These are phyloP conservation scores for Mamestra brassicae DNA, from an alignment of 2,888 invertebrate genomes.

Conservation along the genomic window DNA sequence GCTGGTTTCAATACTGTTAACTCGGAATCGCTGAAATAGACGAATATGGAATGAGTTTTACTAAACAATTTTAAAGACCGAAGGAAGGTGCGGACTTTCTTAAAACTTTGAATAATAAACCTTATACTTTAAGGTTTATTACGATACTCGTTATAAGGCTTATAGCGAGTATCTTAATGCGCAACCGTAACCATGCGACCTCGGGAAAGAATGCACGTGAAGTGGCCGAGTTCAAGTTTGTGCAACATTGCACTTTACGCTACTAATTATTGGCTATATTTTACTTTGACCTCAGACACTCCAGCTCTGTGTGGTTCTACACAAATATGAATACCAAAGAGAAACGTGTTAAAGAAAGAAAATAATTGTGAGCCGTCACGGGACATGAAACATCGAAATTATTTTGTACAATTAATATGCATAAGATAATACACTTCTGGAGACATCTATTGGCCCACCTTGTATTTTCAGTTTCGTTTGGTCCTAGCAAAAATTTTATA, in stretches of 20 bases:
- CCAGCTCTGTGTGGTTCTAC: not conserved
- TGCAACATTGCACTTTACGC: no score
- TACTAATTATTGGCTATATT: not conserved
- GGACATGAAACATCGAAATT: no score
- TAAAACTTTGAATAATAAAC: not conserved
- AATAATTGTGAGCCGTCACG: no score
- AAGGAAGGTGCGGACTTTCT: no score
- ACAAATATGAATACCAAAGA: not conserved
- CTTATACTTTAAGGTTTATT: no score
- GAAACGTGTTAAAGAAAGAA: not conserved
- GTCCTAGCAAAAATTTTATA: no score
- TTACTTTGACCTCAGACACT: not conserved
- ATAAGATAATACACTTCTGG: no score
- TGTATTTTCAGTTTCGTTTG: no score
- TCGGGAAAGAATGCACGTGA: not conserved
- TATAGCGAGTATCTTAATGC: not conserved
- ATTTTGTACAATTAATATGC: no score
- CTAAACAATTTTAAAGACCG: not conserved
- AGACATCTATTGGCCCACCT: no score
- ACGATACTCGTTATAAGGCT: no score
- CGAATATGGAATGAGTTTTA: not conserved
- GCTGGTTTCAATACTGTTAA: constrained; percentile 75
- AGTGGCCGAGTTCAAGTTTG: not conserved
- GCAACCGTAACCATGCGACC: not conserved
- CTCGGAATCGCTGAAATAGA: constrained; percentile 78